Percentiles rank a stretch among this genome's conserved stretches.
phyloP scores from a whole-genome alignment of 1,140 invertebrate species.

The Subanguina moxae region DNA sequence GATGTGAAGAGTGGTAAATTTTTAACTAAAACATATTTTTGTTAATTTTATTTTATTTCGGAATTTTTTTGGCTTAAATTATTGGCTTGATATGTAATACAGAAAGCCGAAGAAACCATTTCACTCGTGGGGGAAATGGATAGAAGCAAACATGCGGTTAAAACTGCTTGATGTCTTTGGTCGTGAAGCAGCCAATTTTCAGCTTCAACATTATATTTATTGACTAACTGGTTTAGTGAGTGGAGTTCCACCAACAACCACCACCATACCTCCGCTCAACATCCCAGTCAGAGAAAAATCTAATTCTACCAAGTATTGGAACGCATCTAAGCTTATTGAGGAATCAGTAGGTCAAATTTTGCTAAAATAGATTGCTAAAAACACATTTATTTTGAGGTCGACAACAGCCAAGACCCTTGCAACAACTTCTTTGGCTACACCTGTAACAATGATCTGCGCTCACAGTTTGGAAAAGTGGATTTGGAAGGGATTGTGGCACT shows the following conservation, averaged over 20 bases:
- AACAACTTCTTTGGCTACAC: constrained; percentile 18
- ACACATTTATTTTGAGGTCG: background rate
- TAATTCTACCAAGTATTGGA: background rate
- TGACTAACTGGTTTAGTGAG: background rate
- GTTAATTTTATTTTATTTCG: too few species aligned
- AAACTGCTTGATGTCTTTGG: too few species aligned
- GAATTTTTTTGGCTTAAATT: too few species aligned
- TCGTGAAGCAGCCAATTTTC: too few species aligned
- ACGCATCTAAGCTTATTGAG: constrained; percentile 1
- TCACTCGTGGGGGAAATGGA: too few species aligned
- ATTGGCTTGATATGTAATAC: too few species aligned
- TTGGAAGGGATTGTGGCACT: constrained; percentile 1
- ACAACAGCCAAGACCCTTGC: constrained; percentile 9
- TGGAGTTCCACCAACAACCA: background rate
- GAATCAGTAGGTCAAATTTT: background rate
- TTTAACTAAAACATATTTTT: background rate
- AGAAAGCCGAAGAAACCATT: too few species aligned
- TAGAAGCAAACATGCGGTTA: too few species aligned
- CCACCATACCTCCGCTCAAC: background rate
- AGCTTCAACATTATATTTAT: background rate
- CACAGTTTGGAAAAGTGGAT: constrained; percentile 2
- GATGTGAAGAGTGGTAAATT: background rate
- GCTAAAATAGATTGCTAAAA: too few species aligned
- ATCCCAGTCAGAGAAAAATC: background rate
- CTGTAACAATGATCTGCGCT: background rate